Conservation (phyloP, 2,888 invertebrate species). For the Aradus depressus region DNA sequence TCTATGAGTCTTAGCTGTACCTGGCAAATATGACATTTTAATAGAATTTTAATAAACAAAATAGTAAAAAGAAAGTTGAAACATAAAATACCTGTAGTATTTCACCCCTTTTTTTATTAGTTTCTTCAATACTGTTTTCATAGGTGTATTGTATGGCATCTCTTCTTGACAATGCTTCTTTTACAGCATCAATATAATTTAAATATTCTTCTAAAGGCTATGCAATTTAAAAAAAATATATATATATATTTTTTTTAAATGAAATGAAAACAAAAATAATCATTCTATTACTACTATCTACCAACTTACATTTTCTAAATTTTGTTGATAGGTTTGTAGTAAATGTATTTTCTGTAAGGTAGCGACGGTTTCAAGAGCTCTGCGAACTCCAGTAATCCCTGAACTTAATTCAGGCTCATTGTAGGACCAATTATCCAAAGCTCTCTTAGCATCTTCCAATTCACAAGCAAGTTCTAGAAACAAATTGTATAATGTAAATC, state of each 20-base stretch:
- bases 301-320: slow-evolving; percentile 15
- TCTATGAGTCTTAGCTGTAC: not conserved
- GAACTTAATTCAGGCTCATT: slow-evolving; percentile 24
- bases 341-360: slow-evolving; percentile 21
- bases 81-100: slow-evolving; percentile 44
- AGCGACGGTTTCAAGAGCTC: slow-evolving; percentile 19
- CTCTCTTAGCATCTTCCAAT: slow-evolving; percentile 26
- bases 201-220: slow-evolving; percentile 48
- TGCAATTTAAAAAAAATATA: slow-evolving; percentile 11
- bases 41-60: too few relatives aligned
- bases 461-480: slow-evolving; percentile 27
- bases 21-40: not conserved
- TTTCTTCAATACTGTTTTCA: slow-evolving; percentile 50
- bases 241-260: not conserved
- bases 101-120: slow-evolving; percentile 48
- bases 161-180: slow-evolving; percentile 50
- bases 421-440: slow-evolving; percentile 28
- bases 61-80: not conserved
- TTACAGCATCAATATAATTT: slow-evolving; percentile 54
- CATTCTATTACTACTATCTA: not conserved
- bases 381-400: slow-evolving; percentile 13
- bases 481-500: too few relatives aligned
- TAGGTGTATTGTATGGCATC: slow-evolving; percentile 54
- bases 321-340: slow-evolving; percentile 14
- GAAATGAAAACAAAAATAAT: not conserved